These are phyloP conservation scores for Neostethus bicornis DNA, from an alignment of 2,797 vertebrate genomes.

Conservation along the genomic window DNA sequence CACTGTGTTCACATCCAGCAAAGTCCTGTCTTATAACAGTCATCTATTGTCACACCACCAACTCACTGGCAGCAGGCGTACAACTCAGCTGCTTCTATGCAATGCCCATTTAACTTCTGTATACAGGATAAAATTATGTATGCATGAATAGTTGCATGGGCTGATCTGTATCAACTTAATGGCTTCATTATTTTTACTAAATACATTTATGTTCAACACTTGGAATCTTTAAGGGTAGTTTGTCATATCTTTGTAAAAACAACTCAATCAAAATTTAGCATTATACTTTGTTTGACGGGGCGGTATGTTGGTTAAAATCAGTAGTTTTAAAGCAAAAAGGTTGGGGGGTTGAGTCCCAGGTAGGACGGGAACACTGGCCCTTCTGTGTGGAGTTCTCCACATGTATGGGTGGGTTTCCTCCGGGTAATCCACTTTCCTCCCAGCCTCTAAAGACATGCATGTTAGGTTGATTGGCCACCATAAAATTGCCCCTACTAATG, in stretches of 20 bases:
- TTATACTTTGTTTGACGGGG: too few relatives aligned
- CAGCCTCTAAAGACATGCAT: too few relatives aligned
- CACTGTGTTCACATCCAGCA: conserved; percentile 59
- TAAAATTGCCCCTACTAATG: too few relatives aligned
- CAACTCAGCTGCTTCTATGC: conserved; percentile 47
- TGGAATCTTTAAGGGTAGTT: not conserved
- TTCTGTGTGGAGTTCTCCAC: too few relatives aligned
- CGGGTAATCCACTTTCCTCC: too few relatives aligned
- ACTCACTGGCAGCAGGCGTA: conserved; percentile 48
- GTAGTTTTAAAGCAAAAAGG: too few relatives aligned
- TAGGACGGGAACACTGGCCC: too few relatives aligned
- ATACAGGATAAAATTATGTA: conserved; percentile 24
- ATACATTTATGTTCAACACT: not conserved
- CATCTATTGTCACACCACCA: conserved; percentile 57
- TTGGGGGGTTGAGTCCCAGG: too few relatives aligned
- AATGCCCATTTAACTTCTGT: conserved; percentile 31
- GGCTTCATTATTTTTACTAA: not conserved
- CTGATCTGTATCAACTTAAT: conserved; percentile 15
- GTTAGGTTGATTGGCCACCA: too few relatives aligned
- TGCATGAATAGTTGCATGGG: not conserved
- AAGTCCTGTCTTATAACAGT: conserved; percentile 45
- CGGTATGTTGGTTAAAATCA: too few relatives aligned
- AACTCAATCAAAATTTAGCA: too few relatives aligned
- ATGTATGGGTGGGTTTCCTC: too few relatives aligned
- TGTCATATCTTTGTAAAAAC: conserved; percentile 2